These are phyloP conservation scores for Paratilapia polleni DNA, from an alignment of 2,113 vertebrate species.

Conservation along the genomic window DNA sequence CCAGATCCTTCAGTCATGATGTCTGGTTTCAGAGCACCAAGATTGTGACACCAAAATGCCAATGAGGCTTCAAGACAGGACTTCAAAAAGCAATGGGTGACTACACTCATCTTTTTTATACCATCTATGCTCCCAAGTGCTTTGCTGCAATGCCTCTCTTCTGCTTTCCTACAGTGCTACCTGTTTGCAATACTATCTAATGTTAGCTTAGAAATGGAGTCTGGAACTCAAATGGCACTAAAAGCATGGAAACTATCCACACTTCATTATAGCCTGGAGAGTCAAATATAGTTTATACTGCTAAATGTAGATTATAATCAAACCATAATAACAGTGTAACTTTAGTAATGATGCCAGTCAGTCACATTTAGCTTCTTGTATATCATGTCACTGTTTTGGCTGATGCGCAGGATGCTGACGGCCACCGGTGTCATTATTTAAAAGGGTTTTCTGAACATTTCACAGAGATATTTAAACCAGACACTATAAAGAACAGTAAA, in stretches of 20 bases:
- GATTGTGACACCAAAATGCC: not conserved
- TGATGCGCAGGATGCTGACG: not conserved
- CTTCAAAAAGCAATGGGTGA: not conserved
- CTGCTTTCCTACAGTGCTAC: not conserved
- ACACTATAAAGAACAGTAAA: not conserved
- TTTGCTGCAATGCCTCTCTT: not conserved
- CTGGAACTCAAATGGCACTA: not conserved
- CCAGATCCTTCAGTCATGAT: too few species aligned
- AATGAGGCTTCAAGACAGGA: not conserved
- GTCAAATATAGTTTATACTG: too few species aligned
- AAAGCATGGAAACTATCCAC: too few species aligned
- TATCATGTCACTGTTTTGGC: not conserved
- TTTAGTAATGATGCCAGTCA: not conserved
- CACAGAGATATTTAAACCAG: slow-evolving; percentile 2
- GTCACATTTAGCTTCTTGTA: not conserved
- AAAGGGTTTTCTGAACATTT: not conserved
- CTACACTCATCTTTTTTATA: not conserved
- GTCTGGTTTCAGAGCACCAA: too few species aligned
- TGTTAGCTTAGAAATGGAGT: not conserved
- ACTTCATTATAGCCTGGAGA: not conserved
- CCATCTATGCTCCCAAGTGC: not conserved
- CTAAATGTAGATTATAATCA: not conserved
- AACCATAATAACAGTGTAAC: not conserved
- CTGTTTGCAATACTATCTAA: not conserved
- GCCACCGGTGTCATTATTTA: not conserved